A percentile compares a stretch with the other conserved stretches of the same genome.
phyloP scores from a whole-genome alignment of 2,888 invertebrate species.

The Vandiemenella viatica region DNA sequence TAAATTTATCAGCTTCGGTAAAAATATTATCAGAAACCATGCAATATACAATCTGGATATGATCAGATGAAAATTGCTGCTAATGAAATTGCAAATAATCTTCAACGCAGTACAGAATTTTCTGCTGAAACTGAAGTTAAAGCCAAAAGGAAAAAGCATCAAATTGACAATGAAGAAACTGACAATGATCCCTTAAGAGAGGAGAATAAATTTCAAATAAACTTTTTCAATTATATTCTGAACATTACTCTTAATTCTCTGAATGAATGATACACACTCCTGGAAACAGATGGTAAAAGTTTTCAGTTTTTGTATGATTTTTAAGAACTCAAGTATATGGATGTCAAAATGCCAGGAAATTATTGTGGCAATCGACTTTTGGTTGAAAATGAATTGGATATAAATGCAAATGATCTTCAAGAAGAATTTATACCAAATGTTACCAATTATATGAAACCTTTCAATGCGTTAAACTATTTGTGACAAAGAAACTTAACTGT shows the following conservation, averaged over 20 bases:
- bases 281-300: background rate
- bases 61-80: constrained; percentile 1
- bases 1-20: background rate
- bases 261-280: background rate
- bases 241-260: background rate
- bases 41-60: constrained; percentile 2
- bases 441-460: background rate
- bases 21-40: constrained; percentile 2
- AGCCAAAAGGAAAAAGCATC: constrained; percentile 2
- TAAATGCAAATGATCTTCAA: constrained; percentile 1
- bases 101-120: too few relatives aligned
- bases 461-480: background rate
- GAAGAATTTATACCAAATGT: constrained; percentile 1
- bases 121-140: background rate
- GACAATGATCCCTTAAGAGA: background rate
- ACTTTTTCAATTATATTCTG: background rate
- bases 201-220: constrained; percentile 2
- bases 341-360: background rate
- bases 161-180: background rate
- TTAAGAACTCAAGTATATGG: constrained; percentile 1
- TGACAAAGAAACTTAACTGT: background rate
- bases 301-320: constrained; percentile 1
- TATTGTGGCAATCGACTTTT: background rate
- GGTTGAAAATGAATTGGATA: background rate
- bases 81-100: background rate